These are phyloP conservation scores for Callionymus lyra DNA, from an alignment of 2,113 vertebrate species.

Conservation along the genomic window DNA sequence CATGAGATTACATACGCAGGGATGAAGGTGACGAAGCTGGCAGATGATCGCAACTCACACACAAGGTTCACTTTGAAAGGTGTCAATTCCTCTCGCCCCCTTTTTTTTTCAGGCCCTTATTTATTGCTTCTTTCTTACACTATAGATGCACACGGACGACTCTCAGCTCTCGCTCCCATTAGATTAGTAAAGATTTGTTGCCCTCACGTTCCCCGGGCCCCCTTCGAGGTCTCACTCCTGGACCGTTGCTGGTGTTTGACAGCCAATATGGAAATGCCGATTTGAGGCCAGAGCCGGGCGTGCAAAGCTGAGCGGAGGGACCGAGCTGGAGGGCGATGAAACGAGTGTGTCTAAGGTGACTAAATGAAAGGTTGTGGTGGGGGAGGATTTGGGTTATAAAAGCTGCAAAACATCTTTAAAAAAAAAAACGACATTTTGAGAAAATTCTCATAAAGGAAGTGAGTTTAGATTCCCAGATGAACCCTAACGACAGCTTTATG, in stretches of 20 bases:
- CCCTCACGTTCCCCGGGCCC: constrained; percentile 15
- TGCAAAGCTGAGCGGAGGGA: constrained; percentile 11
- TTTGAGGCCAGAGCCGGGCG: constrained; percentile 16
- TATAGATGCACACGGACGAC: neutral
- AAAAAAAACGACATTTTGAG: neutral
- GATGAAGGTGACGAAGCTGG: constrained; percentile 29
- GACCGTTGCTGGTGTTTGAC: constrained; percentile 10
- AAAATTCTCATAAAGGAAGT: neutral
- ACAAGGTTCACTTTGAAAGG: constrained; percentile 6
- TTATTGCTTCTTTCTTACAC: neutral
- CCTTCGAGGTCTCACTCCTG: constrained; percentile 6
- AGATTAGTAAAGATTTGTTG: constrained; percentile 43
- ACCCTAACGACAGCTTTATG: neutral
- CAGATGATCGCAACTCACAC: constrained; percentile 9
- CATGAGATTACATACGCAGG: constrained; percentile 11
- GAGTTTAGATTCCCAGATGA: neutral
- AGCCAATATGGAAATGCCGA: constrained; percentile 12
- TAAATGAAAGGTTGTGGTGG: no score
- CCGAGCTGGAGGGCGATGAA: constrained; percentile 6
- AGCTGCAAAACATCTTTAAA: neutral
- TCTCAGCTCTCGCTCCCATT: constrained; percentile 23
- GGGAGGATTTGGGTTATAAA: neutral
- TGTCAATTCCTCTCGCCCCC: constrained; percentile 10
- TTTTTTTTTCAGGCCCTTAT: neutral
- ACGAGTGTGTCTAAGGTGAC: constrained; percentile 2